Conservation (phyloP, 2,113 vertebrate species). For the Ptyas mucosa region DNA sequence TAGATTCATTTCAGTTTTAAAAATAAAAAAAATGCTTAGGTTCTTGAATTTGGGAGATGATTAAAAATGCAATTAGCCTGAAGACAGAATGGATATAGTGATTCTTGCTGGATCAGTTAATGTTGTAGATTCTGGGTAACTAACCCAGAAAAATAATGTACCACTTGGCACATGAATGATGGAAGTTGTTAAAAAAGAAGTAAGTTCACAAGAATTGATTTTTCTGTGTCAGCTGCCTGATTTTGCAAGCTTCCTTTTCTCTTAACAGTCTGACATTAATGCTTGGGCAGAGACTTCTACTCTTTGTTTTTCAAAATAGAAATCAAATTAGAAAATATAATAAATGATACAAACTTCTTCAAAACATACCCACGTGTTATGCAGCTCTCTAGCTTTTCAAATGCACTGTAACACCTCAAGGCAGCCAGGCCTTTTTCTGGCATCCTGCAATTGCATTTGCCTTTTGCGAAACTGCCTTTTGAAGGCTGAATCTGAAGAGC, state of each 20-base stretch:
- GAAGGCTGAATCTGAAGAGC: background rate
- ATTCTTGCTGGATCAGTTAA: background rate
- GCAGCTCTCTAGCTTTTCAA: background rate
- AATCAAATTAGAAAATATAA: constrained; percentile 12
- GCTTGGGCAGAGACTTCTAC: constrained; percentile 2
- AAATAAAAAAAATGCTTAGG: background rate
- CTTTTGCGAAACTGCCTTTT: background rate
- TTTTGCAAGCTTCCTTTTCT: constrained; percentile 25
- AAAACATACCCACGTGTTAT: background rate
- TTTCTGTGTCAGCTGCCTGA: constrained; percentile 10
- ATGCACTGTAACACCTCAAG: background rate
- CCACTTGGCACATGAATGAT: constrained; percentile 29
- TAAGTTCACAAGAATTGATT: constrained; percentile 21
- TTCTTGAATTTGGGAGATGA: background rate
- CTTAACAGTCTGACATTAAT: constrained; percentile 22
- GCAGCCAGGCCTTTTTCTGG: background rate
- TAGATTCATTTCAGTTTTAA: constrained; percentile 1
- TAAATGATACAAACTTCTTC: background rate
- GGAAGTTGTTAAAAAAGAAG: constrained; percentile 30
- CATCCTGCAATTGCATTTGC: background rate
- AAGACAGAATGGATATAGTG: constrained; percentile 11
- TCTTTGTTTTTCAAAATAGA: background rate
- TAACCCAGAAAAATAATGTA: constrained; percentile 8
- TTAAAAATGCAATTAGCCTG: constrained; percentile 2
- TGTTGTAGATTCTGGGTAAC: constrained; percentile 19